Evolutionary conservation across 2,797 vertebrate species (phyloP), one percentile per base, ranked within the genome.

Genomic region (Coregonus suidteri): DNA sequence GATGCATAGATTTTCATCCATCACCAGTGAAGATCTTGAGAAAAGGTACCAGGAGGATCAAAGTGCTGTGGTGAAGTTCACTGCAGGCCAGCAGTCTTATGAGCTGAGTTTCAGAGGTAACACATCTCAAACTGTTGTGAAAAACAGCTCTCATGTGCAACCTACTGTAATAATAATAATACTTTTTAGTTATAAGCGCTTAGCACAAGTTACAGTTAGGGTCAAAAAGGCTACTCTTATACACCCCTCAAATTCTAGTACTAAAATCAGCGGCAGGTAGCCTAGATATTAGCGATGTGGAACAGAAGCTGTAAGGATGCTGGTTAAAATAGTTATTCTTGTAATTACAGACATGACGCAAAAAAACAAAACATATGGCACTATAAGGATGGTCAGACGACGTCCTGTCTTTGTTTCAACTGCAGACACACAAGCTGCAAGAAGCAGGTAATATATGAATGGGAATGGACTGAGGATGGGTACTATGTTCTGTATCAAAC

Each of bases 21-120:
- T 88, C 67, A 80, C 54, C 64, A 82, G 80, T 76, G 78, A 84
- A 6, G 81, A 81, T 2, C 75, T 89, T 62, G 88, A 89, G 77
- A 71, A 67, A 41, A 76, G 54, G 41, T 88, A 83, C 70, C 81
- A 53, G 9, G 66, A 79, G 34, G 78, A 80, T 64, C 51, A 68
- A 67, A 77, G 73, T 2, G 65, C 68, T 6, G 74, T 81, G 51
- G 18, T 86, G 20, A 73, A 35, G 30, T 89, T 88, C 14, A 75
- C 13, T 3, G 82, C 59, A 16, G 84, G 77, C 7, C 47, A 71
- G 30, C 52, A 82, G 16, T 65, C 52, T 25, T 89, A 88, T 65
- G 77, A 82, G 52, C 73, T 89, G 41, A 67, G 72, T 20, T 85
- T 89, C 64, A 62, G 30, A 87, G 86, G 88, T 89, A 69, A 31